Evolutionary conservation across 2,888 invertebrate genomes (phyloP).

Genomic region (Pimpla rufipes): DNA sequence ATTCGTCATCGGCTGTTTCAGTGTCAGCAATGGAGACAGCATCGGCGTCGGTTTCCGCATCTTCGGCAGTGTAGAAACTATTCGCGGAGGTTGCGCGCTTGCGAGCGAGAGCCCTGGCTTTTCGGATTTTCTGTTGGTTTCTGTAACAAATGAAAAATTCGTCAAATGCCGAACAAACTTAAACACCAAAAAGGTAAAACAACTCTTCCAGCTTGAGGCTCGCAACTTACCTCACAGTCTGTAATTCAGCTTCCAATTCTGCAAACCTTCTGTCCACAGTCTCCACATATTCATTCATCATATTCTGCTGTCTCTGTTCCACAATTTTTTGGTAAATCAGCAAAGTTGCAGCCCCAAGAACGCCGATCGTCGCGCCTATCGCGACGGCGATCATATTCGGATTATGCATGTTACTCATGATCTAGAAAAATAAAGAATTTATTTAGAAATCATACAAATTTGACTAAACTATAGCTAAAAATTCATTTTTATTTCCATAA

Average conservation of each 20-base stretch:
- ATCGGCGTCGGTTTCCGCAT: conserved; percentile 81
- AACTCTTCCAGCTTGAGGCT: conserved; percentile 29
- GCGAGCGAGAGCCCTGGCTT: conserved; percentile 71
- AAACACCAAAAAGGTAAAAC: conserved; percentile 10
- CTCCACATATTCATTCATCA: conserved; percentile 76
- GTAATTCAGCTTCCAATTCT: conserved; percentile 78
- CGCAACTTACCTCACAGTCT: conserved; percentile 77
- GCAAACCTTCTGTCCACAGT: conserved; percentile 78
- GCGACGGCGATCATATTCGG: conserved; percentile 79
- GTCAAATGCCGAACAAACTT: neutral
- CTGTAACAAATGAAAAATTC: conserved; percentile 62
- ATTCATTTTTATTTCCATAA: neutral
- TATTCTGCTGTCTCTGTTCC: conserved; percentile 74
- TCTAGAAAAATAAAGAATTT: conserved; percentile 34
- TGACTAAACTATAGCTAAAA: neutral
- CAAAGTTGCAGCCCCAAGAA: conserved; percentile 80
- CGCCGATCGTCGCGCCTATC: conserved; percentile 81
- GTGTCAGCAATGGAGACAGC: conserved; percentile 81
- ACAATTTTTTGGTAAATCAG: conserved; percentile 80
- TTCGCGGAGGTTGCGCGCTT: conserved; percentile 75
- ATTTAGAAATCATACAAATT: neutral
- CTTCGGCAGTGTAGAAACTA: conserved; percentile 76
- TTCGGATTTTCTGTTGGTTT: conserved; percentile 77
- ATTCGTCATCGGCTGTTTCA: conserved; percentile 82
- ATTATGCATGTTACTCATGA: conserved; percentile 78